Conservation (phyloP, 1,140 invertebrate genomes). For the Drosophila insularis region DNA sequence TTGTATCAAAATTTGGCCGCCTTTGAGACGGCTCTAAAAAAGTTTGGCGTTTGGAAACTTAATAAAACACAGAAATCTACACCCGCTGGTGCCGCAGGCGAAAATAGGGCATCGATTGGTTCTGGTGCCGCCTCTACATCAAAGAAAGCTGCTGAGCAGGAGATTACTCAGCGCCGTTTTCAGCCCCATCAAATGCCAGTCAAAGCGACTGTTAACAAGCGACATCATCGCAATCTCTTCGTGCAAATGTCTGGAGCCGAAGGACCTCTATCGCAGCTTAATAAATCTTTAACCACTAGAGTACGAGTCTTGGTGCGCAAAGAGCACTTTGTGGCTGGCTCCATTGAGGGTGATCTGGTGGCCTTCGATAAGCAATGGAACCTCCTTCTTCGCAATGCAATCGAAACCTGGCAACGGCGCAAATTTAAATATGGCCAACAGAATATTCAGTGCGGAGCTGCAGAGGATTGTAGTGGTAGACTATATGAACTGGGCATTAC, state of each 20-base stretch:
- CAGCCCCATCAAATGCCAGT: conserved; percentile 70
- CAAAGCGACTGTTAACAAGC: conserved; percentile 49
- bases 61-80: conserved; percentile 49
- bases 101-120: background rate
- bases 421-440: conserved; percentile 81
- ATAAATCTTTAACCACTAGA: conserved; percentile 84
- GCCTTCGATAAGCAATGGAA: conserved; percentile 99
- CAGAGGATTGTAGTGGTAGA: conserved; percentile 43
- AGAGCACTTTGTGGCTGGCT: conserved; percentile 87
- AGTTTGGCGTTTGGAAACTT: conserved; percentile 63
- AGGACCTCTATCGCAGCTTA: conserved; percentile 87
- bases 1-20: conserved; percentile 76
- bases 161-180: conserved; percentile 46
- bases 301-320: conserved; percentile 88
- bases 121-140: conserved; percentile 21
- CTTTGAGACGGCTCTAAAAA: conserved; percentile 67
- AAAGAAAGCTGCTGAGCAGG: conserved; percentile 2
- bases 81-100: background rate
- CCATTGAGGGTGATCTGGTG: conserved; percentile 90
- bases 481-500: conserved; percentile 61
- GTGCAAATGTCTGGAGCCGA: conserved; percentile 85
- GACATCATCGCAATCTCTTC: conserved; percentile 84
- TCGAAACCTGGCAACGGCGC: conserved; percentile 90
- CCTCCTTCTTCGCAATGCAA: conserved; percentile 92
- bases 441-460: conserved; percentile 42